phyloP scores from a whole-genome alignment of 64 coral and sea anemone genomes.

The Porites australiensis region DNA sequence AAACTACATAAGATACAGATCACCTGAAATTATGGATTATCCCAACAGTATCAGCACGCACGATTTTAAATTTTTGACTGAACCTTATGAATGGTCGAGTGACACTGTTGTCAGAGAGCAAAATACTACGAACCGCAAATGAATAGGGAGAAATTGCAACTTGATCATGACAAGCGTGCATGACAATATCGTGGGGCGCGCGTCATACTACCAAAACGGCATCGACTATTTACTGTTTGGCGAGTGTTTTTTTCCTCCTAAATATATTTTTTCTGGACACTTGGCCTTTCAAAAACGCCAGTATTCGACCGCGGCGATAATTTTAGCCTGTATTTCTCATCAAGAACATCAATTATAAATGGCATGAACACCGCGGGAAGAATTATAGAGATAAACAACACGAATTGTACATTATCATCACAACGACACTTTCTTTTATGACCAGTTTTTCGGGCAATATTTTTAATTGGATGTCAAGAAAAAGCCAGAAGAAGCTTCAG shows the following conservation, averaged over 20 bases:
- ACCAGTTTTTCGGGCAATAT: neutral
- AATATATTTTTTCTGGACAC: neutral
- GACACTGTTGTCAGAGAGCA: slow-evolving; percentile 34
- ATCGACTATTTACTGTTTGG: neutral
- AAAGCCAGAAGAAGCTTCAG: neutral
- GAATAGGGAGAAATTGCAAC: slow-evolving; percentile 39
- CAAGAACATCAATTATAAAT: slow-evolving; percentile 50
- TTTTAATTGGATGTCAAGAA: neutral
- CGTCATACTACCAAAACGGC: slow-evolving; percentile 20
- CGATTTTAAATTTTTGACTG: slow-evolving; percentile 11
- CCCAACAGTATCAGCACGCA: neutral
- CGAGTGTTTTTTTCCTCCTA: neutral
- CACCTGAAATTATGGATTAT: neutral
- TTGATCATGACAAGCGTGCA: slow-evolving; percentile 8
- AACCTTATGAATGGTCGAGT: slow-evolving; percentile 52
- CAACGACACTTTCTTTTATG: slow-evolving; percentile 3
- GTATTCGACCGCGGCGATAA: slow-evolving; percentile 30
- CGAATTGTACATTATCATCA: neutral
- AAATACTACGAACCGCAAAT: slow-evolving; percentile 48
- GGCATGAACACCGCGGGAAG: slow-evolving; percentile 18
- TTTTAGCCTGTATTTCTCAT: slow-evolving; percentile 57
- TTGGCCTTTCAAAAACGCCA: neutral
- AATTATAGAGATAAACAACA: slow-evolving; percentile 41
- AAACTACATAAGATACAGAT: slow-evolving; percentile 16
- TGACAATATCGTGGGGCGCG: neutral